Evolutionary conservation across 2,113 vertebrate species (phyloP), one percentile per base, ranked within the genome.

Genomic region (Austrofundulus limnaeus): DNA sequence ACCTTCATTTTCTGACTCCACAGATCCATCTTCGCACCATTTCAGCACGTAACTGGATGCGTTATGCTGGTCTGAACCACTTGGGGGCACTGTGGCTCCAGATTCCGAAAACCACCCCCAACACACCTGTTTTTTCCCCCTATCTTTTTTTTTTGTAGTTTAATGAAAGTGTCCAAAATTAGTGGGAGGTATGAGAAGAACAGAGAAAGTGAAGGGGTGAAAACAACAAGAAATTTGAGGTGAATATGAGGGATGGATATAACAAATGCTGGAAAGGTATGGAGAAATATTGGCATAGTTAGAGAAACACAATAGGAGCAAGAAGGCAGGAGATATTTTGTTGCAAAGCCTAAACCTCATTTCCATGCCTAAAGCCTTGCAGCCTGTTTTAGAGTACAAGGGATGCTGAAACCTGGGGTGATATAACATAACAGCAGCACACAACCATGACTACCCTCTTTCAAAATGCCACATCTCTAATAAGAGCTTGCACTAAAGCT

Each of bases 71-170:
- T 39, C 1, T 24, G 1, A 34, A 66, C 85, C 89, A 88, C 89
- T 88, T 89, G 89, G 88, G 61, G 89, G 86, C 89, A 89, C 88
- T 91, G 85, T 91, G 85, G 88, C 67, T 86, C 70, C 82, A 41
- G 46, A 75, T 56, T 74, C 45, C 54, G 5, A 45, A 37, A 38
- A 15, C 8, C 3, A 11, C 31, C 48, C 43, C n/a, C n/a, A n/a
- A n/a, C n/a, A n/a, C n/a, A n/a, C n/a, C n/a, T n/a, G n/a, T n/a
- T n/a, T n/a, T n/a, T 65, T 52, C 38, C 24, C 21, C 49, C 2
- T 23, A 7, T 72, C 69, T 15, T 28, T 21, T 45, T 14, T 41
- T 52, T 9, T 49, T 76, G 72, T 67, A 42, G 66, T 78, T 77
- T 81, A 84, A 86, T 80, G 58, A 78, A 80, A 71, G 57, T 39